Percentiles rank a stretch among this genome's conserved stretches.
phyloP scores from a whole-genome alignment of 2,113 vertebrate species.

The Baryphthengus martii region DNA sequence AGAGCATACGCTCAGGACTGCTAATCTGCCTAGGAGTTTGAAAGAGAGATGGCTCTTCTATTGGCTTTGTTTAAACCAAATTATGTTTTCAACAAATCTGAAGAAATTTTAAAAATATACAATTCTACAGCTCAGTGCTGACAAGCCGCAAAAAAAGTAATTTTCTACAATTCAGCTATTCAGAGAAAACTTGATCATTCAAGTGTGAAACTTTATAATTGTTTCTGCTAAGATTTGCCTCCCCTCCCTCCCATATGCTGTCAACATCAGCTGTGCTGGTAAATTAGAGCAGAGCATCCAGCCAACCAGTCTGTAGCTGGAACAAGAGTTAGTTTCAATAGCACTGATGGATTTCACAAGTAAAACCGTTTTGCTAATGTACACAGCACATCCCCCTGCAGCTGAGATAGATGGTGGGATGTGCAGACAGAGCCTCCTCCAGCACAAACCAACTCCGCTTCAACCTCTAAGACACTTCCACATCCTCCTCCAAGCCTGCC shows the following conservation, averaged over 20 bases:
- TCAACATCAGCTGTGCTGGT: neutral
- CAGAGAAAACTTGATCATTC: neutral
- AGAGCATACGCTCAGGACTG: too few species aligned
- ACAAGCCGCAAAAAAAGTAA: neutral
- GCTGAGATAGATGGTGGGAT: neutral
- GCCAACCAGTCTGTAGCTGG: neutral
- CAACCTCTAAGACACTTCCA: neutral
- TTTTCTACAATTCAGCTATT: constrained; percentile 6
- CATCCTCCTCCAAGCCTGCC: neutral
- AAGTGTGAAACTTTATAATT: neutral
- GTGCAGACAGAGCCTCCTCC: neutral
- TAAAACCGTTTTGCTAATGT: neutral
- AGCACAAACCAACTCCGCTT: neutral
- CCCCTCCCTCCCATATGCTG: neutral
- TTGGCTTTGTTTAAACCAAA: neutral
- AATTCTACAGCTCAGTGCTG: neutral
- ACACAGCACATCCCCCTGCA: neutral
- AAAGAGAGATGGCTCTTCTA: neutral
- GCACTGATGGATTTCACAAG: neutral
- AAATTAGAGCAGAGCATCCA: neutral
- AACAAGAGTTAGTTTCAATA: neutral
- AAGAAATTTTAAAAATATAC: neutral
- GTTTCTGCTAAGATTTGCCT: neutral
- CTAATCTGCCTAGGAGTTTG: neutral
- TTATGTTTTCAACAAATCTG: neutral